Conservation (phyloP, 2,888 invertebrate genomes). For the Synanthedon vespiformis region DNA sequence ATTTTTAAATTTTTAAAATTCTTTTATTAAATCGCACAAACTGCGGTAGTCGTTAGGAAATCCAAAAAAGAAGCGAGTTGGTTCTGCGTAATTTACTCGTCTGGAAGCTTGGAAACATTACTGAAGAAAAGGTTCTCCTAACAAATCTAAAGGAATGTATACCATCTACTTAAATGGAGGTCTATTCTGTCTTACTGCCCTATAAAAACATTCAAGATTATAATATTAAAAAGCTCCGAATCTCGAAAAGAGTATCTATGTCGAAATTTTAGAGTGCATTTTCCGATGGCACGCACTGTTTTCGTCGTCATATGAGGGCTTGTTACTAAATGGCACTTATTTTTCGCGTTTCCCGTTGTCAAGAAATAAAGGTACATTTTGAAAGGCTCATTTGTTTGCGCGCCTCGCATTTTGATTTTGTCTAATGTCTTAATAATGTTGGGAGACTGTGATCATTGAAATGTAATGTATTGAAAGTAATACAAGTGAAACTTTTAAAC, state of each 20-base stretch:
- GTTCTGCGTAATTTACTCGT: neutral
- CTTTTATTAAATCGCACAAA: too few species aligned
- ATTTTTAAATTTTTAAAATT: too few species aligned
- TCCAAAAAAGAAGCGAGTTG: too few species aligned
- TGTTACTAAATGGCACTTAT: slow-evolving; percentile 5
- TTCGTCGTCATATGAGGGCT: slow-evolving; percentile 7
- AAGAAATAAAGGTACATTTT: neutral
- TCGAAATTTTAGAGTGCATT: slow-evolving; percentile 4
- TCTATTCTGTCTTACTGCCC: slow-evolving; percentile 28
- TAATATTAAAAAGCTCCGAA: slow-evolving; percentile 20
- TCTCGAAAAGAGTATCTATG: neutral
- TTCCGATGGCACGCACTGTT: neutral
- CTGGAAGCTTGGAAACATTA: slow-evolving; percentile 7
- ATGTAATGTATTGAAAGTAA: too few species aligned
- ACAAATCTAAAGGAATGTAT: slow-evolving; percentile 26
- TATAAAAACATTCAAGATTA: slow-evolving; percentile 35
- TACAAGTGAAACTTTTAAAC: too few species aligned
- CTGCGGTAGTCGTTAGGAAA: too few species aligned
- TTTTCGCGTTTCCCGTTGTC: slow-evolving; percentile 3
- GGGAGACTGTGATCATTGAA: too few species aligned
- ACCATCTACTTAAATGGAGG: slow-evolving; percentile 29
- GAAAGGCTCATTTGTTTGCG: neutral
- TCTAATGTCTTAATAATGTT: neutral
- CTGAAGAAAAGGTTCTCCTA: slow-evolving; percentile 14
- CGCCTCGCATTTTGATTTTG: neutral